Conservation (phyloP, 2,797 vertebrate genomes). For the Cyclura pinguis region DNA sequence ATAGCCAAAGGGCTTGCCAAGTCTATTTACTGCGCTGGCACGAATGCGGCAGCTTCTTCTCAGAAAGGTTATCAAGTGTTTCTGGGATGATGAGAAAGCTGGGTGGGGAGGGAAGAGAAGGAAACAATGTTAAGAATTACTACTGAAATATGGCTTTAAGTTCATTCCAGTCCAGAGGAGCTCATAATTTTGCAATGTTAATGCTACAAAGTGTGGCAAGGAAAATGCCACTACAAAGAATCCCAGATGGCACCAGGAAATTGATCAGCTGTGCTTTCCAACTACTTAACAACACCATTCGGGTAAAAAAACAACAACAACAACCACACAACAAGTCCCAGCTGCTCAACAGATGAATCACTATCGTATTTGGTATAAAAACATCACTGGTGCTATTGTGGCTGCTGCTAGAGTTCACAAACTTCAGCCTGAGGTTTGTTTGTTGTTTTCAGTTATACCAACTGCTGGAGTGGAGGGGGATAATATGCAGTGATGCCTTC, state of each 20-base stretch:
- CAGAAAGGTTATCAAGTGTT: conserved; percentile 61
- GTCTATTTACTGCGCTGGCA: conserved; percentile 59
- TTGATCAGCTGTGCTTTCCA: conserved; percentile 51
- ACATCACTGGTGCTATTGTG: background rate
- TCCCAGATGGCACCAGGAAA: conserved; percentile 58
- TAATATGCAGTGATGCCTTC: background rate
- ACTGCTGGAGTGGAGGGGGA: background rate
- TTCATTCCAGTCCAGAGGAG: conserved; percentile 45
- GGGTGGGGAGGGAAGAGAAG: conserved; percentile 23
- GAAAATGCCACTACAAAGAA: conserved; percentile 37
- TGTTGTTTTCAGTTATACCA: conserved; percentile 51
- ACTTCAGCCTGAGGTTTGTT: conserved; percentile 31
- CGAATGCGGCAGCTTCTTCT: conserved; percentile 56
- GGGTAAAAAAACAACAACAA: background rate
- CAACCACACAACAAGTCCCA: conserved; percentile 10
- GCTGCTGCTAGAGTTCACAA: conserved; percentile 37
- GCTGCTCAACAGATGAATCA: conserved; percentile 61
- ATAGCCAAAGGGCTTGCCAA: conserved; percentile 66
- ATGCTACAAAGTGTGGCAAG: conserved; percentile 40
- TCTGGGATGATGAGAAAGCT: conserved; percentile 27
- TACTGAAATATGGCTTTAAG: conserved; percentile 35
- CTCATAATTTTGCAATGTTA: conserved; percentile 47
- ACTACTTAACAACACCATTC: rapidly evolving
- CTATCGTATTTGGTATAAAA: background rate
- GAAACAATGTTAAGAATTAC: conserved; percentile 59